Evolutionary conservation across 1,140 invertebrate genomes (phyloP).

Genomic region (Metaphire vulgaris): DNA sequence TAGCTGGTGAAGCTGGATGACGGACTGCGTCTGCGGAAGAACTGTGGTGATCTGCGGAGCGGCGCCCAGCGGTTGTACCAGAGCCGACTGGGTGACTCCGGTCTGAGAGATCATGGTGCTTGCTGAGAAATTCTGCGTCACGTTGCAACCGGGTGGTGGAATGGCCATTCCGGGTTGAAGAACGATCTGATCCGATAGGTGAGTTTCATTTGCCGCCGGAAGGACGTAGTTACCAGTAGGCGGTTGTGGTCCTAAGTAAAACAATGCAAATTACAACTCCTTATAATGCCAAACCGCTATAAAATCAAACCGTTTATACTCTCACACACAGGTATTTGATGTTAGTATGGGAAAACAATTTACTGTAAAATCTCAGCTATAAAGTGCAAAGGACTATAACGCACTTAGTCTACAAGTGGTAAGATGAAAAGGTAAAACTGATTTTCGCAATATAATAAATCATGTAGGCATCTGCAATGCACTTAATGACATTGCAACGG

Average conservation of each 20-base stretch:
- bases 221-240: background rate
- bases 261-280: too few relatives aligned
- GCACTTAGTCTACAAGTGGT: too few relatives aligned
- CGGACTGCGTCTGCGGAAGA: background rate
- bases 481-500: too few relatives aligned
- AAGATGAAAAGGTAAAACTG: too few relatives aligned
- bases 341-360: too few relatives aligned
- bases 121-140: background rate
- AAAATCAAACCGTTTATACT: too few relatives aligned
- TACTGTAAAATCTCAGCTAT: too few relatives aligned
- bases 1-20: background rate
- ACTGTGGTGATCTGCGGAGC: background rate
- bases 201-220: background rate
- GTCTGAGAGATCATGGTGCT: background rate
- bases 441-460: too few relatives aligned
- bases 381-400: too few relatives aligned
- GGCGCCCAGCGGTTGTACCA: background rate
- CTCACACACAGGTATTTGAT: too few relatives aligned
- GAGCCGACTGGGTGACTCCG: background rate
- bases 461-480: too few relatives aligned
- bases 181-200: background rate
- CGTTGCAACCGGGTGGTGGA: background rate
- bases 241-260: background rate
- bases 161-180: background rate
- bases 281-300: too few relatives aligned